Conservation (phyloP, 2,888 invertebrate genomes). For the Isotomurus palustris region DNA sequence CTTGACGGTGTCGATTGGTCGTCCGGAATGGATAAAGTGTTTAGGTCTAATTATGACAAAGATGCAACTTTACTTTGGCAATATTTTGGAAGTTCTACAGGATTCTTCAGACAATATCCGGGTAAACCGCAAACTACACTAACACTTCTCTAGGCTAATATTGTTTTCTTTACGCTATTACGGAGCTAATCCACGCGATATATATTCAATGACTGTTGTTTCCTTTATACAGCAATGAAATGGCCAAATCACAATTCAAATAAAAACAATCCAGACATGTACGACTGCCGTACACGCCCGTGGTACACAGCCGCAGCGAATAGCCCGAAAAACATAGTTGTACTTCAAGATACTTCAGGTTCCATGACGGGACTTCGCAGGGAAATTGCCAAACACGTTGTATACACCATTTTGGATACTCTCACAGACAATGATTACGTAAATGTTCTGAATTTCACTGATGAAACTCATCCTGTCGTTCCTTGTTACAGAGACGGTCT, state of each 20-base stretch:
- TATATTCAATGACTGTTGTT: not conserved
- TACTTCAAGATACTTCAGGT: conserved; percentile 90
- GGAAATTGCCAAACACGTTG: conserved; percentile 86
- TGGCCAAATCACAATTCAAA: conserved; percentile 60
- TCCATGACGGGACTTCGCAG: conserved; percentile 59
- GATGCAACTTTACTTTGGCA: conserved; percentile 95
- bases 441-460: conserved; percentile 77
- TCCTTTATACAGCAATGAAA: conserved; percentile 57
- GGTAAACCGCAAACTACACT: conserved; percentile 56
- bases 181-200: not conserved
- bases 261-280: conserved; percentile 64
- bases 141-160: not conserved
- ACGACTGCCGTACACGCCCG: conserved; percentile 85
- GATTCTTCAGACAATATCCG: conserved; percentile 89
- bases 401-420: conserved; percentile 83
- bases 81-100: conserved; percentile 92
- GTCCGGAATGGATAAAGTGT: conserved; percentile 75
- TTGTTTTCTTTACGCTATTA: not conserved
- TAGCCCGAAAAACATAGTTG: conserved; percentile 94
- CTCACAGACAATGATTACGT: conserved; percentile 97
- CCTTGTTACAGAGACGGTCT: conserved; percentile 79
- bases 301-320: conserved; percentile 99
- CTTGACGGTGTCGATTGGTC: conserved; percentile 92
- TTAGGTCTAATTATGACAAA: conserved; percentile 75
- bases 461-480: conserved; percentile 68